Evolutionary conservation across 1,140 invertebrate genomes (phyloP), one percentile per base, ranked within the genome.

Genomic region (Colletes gigas): DNA sequence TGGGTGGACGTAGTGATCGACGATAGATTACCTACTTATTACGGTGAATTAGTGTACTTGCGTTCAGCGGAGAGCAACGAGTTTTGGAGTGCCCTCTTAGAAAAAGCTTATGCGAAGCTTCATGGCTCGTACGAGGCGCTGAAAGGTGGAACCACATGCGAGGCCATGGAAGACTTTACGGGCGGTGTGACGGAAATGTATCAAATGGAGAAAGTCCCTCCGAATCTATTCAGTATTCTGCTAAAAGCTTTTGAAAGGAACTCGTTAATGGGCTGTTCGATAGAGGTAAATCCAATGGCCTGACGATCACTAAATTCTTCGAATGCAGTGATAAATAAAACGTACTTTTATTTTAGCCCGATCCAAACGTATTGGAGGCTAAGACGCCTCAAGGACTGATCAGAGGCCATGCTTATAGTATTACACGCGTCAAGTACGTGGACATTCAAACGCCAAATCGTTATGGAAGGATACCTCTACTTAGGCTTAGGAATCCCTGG

Each of bases 81-180:
- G 93, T 99, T 99, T 92, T 99, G 99, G 99, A 98, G 97, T 91
- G 98, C 99, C 0, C 93, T 99, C 30, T 92, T 99, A 54, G 99
- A 99, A 91, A 99, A 99, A 94, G 99, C 99, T 1, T 99, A 99
- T 94, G 98, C 99, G 39, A 99, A 99, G 92, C 92, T 98, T 44
- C 98, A 98, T 92, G 99, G 99, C 2, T 99, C 98, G 0, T 99
- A 99, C 92, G 99, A 99, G 93, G 97, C 98, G 0, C 94, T 99
- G 0, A 99, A 99, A 92, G 99, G 99, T 63, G 99, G 99, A 41
- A 97, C 98, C 0, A 99, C 98, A 0, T 98, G 97, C 88, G 99
- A 99, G 92, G 99, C 99, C 0, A 98, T 99, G 97, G 99, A 99
- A 91, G 99, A 99, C 94, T 99, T 99, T 91, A 99, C 99, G 12